Evolutionary conservation across 2,113 vertebrate species (phyloP).

Genomic region (Pithys albifrons): DNA sequence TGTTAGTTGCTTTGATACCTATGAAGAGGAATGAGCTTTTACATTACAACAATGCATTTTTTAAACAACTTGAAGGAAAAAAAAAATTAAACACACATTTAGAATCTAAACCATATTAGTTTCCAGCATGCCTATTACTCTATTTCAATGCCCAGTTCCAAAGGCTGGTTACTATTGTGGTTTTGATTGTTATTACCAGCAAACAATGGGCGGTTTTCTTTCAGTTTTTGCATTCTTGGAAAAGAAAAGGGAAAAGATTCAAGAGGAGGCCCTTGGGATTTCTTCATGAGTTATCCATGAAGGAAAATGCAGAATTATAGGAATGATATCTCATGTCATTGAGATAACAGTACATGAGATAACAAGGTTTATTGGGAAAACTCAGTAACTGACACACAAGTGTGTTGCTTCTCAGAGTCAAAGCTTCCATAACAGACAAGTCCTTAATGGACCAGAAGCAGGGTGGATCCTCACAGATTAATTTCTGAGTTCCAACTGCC

Average conservation of each 20-base stretch:
- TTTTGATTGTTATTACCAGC: slow-evolving; percentile 35
- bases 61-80: neutral
- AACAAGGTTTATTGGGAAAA: neutral
- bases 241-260: neutral
- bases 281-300: neutral
- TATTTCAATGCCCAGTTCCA: neutral
- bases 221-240: neutral
- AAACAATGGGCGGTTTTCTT: slow-evolving; percentile 2
- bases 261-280: neutral
- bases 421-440: neutral
- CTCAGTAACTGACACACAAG: neutral
- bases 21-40: slow-evolving; percentile 61
- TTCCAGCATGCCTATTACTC: neutral
- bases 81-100: neutral
- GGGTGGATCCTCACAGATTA: neutral
- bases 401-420: neutral
- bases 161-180: slow-evolving; percentile 38
- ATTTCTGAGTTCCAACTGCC: neutral
- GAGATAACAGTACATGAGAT: neutral
- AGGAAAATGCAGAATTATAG: neutral
- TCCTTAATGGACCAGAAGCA: neutral
- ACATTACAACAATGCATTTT: neutral
- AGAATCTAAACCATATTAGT: slow-evolving; percentile 4
- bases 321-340: neutral
- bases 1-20: slow-evolving; percentile 51